A percentile compares a stretch with the other conserved stretches of the same genome.
Evolutionary conservation across 2,888 invertebrate genomes (phyloP).

Genomic region (Metallyticus violacea): DNA sequence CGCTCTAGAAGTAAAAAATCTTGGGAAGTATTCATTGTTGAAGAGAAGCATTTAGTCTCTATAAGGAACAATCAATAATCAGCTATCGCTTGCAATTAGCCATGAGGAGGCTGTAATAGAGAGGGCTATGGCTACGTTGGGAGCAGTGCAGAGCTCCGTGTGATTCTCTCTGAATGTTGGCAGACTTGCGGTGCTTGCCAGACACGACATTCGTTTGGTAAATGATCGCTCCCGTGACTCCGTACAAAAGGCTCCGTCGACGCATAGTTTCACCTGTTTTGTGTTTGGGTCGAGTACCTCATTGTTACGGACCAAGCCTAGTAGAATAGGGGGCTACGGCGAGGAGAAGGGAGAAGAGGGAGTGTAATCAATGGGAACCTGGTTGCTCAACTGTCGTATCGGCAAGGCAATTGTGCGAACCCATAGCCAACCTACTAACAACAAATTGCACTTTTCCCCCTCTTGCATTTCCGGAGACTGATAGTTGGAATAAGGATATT

Average conservation of each 20-base stretch:
- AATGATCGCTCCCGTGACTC: slow-evolving; percentile 27
- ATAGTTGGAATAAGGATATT: neutral
- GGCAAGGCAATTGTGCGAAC: neutral
- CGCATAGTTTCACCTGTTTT: slow-evolving; percentile 26
- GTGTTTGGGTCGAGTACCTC: slow-evolving; percentile 28
- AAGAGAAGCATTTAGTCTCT: no score
- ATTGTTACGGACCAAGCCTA: slow-evolving; percentile 15
- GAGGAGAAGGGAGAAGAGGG: neutral
- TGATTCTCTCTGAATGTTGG: slow-evolving; percentile 3
- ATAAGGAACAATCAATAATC: neutral
- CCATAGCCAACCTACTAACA: neutral
- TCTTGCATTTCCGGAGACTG: neutral
- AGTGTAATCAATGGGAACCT: slow-evolving; percentile 17
- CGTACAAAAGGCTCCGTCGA: slow-evolving; percentile 19
- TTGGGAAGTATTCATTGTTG: neutral
- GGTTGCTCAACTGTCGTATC: slow-evolving; percentile 17
- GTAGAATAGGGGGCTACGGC: neutral
- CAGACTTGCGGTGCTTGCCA: slow-evolving; percentile 13
- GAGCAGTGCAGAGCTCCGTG: neutral
- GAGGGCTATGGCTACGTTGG: neutral
- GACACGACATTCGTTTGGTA: slow-evolving; percentile 19
- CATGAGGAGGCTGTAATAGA: neutral
- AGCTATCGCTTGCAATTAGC: neutral
- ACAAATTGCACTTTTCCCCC: neutral
- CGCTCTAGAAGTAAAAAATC: neutral